Evolutionary conservation across 1,140 invertebrate species (phyloP), one percentile per base, ranked within the genome.

Genomic region (Armadillidium nasatum): DNA sequence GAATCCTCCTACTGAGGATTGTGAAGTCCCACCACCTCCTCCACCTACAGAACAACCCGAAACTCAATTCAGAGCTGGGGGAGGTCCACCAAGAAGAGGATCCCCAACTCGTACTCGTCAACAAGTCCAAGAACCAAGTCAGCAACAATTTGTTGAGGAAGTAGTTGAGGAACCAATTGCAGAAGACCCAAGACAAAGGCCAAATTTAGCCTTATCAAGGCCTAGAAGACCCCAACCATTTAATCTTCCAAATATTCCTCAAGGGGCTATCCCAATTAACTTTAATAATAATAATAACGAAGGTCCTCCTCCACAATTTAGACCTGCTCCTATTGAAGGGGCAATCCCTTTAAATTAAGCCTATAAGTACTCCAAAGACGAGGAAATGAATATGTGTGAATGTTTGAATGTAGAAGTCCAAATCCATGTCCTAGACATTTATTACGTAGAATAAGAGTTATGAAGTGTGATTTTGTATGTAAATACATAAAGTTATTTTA

Each of bases 1-100:
- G 0, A 92, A 93, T 0, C 93, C 93, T 7, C 93, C 93, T 2
- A 94, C 93, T 43, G 93, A 93, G 81, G 93, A 94, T 80, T 94
- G 92, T 82, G 92, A 94, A 80, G 82, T 81, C 19, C 82, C 80
- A 23, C 66, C 80, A 22, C 78, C 80, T 45, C 77, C 79, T 21
- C 73, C 82, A 10, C 11, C 50, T 2, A 2, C 2, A 13, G 11
- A 13, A 60, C 72, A 73, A 11, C 77, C 79, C 9, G 76, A 78
- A 43, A 21, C 46, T n/a, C 7, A 67, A 21, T 19, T 43, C 7
- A 33, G 15, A 46, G 7, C 75, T 78, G 21, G 77, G 74, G 13
- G 67, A 71, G 7, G 44, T 19, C 19, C 60, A 75, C 10, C 50
- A 77, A 23, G 44, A 43, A 67, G 43, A 54, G 71, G 75, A 76